Evolutionary conservation across 2,797 vertebrate species (phyloP).

Genomic region (Bucorvus abyssinicus): DNA sequence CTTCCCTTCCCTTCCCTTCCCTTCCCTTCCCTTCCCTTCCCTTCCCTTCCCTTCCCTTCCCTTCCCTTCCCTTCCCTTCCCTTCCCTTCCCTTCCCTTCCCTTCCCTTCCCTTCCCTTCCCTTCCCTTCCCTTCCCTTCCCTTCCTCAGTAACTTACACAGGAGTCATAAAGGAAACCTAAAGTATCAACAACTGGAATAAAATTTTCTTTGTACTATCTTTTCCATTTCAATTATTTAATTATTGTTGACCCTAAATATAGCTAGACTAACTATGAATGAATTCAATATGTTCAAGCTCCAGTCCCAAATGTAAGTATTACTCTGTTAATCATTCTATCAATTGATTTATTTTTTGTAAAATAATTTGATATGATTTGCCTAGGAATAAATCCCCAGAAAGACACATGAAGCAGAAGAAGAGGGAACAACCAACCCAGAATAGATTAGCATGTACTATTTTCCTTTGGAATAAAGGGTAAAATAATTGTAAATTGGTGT

Average conservation of each 20-base stretch:
- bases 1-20: accelerated
- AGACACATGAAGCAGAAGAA: background rate
- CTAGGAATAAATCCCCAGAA: background rate
- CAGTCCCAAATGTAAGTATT: background rate
- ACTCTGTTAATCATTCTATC: background rate
- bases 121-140: accelerated
- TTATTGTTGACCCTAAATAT: background rate
- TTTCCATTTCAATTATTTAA: background rate
- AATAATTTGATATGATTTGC: background rate
- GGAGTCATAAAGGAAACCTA: background rate
- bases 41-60: no score
- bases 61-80: no score
- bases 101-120: accelerated
- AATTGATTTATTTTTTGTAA: background rate
- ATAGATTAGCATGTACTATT: background rate
- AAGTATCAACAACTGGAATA: background rate
- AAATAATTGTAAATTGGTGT: constrained; percentile 30
- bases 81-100: accelerated
- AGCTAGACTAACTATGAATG: background rate
- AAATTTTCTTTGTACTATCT: background rate
- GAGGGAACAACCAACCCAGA: background rate
- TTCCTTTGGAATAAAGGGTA: constrained; percentile 16
- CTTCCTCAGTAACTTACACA: background rate
- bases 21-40: accelerated
- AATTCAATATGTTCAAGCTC: background rate